Evolutionary conservation across 2,888 invertebrate genomes (phyloP), one percentile per base, ranked within the genome.

Genomic region (Hydropsyche betteni): DNA sequence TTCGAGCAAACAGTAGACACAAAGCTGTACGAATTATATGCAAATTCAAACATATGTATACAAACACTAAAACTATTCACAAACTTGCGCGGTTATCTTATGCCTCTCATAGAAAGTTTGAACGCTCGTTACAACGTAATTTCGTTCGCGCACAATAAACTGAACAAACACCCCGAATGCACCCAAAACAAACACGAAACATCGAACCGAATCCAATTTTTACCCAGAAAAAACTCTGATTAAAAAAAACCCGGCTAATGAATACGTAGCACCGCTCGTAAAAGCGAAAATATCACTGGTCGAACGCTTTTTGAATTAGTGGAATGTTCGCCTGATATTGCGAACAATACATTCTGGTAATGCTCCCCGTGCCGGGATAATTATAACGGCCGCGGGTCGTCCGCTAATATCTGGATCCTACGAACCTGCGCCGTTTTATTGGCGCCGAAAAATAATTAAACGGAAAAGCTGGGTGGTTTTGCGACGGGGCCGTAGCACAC

Each of bases 391-490:
- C 55, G 51, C 58, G 69, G 69, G 69, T 50, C 55, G 69, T 44
- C 68, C 68, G 69, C 61, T 69, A 75, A 75, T 75, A 58, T 69
- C 53, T 34, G 68, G 68, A 74, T 74, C 34, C 53, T 24, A 2
- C 1, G 61, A 34, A 34, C 74, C 68, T 34, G 68, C 16, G 68
- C 52, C 34, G 69, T 53, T 74, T 74, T 74, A 74, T 74, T 74
- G 52, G 74, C 38, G 33, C 68, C 51, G 53, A 74, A 74, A 74
- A 68, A 68, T 74, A 53, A 68, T 74, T 68, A n/a, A 52, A 53
- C 68, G n/a, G 55, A 74, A 64, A 36, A 73, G 55, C 61, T 7
- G 55, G 6, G 55, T 10, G 55, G 12, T 55, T 55, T 55, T 44
- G 7, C 44, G 44, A 10, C 44, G 44, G 44, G 44, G 44, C 6